Evolutionary conservation across 2,113 vertebrate genomes (phyloP).

Genomic region (Cheilinus undulatus): DNA sequence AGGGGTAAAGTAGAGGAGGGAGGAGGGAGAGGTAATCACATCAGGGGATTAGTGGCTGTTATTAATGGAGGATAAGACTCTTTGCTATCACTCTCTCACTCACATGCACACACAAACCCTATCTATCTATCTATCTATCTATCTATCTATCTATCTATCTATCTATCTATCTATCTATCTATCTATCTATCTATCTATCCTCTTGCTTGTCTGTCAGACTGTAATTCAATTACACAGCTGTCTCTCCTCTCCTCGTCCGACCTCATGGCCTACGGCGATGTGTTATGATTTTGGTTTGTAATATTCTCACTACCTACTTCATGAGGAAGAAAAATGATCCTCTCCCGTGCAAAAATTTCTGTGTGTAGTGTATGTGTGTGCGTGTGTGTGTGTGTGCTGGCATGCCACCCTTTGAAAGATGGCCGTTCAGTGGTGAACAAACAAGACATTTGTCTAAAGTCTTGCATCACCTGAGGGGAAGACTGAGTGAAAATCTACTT

Average conservation of each 20-base stretch:
- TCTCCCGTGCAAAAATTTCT: constrained; percentile 55
- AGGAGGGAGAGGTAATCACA: constrained; percentile 76
- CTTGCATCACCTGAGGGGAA: constrained; percentile 80
- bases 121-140: constrained; percentile 43
- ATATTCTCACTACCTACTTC: constrained; percentile 81
- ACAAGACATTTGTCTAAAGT: constrained; percentile 83
- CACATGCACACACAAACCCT: not conserved
- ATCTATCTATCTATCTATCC: constrained; percentile 41
- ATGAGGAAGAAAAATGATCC: constrained; percentile 76
- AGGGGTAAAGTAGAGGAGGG: constrained; percentile 35
- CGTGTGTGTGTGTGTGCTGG: constrained; percentile 51
- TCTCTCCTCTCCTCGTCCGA: constrained; percentile 64
- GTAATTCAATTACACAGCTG: constrained; percentile 74
- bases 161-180: constrained; percentile 46
- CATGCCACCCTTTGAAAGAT: constrained; percentile 77
- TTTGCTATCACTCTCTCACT: constrained; percentile 49
- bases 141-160: constrained; percentile 46
- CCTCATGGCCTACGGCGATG: constrained; percentile 70
- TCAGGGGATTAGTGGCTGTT: constrained; percentile 83
- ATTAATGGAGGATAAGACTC: constrained; percentile 79
- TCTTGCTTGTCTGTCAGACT: constrained; percentile 40
- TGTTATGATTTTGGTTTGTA: constrained; percentile 79
- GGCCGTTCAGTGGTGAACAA: constrained; percentile 81
- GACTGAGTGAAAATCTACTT: constrained; percentile 73
- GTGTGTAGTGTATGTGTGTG: constrained; percentile 36